A percentile compares a stretch with the other conserved stretches of the same genome.
These are phyloP conservation scores for Echeneis naucrates DNA, from an alignment of 2,797 vertebrate genomes.

Conservation along the genomic window DNA sequence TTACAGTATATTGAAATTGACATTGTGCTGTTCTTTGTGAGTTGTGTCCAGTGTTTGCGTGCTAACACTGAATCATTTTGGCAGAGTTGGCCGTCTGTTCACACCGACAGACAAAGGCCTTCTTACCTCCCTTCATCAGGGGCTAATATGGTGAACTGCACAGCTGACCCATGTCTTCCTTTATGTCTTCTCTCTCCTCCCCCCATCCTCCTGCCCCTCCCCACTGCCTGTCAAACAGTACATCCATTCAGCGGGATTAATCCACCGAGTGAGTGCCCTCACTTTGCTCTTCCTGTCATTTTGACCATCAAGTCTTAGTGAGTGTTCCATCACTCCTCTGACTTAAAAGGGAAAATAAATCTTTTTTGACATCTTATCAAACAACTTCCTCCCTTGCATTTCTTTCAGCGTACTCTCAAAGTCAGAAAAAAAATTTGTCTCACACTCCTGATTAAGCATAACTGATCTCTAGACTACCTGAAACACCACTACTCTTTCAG, in stretches of 20 bases:
- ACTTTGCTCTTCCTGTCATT: constrained; percentile 22
- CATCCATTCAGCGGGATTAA: constrained; percentile 98
- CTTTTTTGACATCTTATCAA: background rate
- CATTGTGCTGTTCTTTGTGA: constrained; percentile 14
- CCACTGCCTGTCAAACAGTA: constrained; percentile 84
- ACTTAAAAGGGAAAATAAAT: background rate
- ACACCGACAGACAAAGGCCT: constrained; percentile 55
- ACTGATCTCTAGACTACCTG: background rate
- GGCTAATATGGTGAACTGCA: constrained; percentile 56
- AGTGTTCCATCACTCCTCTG: background rate
- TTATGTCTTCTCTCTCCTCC: constrained; percentile 50
- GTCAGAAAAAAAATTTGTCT: background rate
- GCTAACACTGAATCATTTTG: constrained; percentile 10
- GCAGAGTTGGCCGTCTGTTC: constrained; percentile 25
- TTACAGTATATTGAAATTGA: background rate
- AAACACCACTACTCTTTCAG: background rate
- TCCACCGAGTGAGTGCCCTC: constrained; percentile 92
- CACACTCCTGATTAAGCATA: background rate
- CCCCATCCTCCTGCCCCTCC: constrained; percentile 20
- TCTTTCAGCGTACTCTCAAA: background rate
- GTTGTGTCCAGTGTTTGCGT: background rate
- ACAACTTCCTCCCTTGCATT: background rate
- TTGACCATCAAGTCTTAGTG: constrained; percentile 4
- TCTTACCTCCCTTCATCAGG: constrained; percentile 37
- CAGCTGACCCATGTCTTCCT: constrained; percentile 66